Evolutionary conservation across 2,888 invertebrate species (phyloP).

Genomic region (Apodemia mormo): DNA sequence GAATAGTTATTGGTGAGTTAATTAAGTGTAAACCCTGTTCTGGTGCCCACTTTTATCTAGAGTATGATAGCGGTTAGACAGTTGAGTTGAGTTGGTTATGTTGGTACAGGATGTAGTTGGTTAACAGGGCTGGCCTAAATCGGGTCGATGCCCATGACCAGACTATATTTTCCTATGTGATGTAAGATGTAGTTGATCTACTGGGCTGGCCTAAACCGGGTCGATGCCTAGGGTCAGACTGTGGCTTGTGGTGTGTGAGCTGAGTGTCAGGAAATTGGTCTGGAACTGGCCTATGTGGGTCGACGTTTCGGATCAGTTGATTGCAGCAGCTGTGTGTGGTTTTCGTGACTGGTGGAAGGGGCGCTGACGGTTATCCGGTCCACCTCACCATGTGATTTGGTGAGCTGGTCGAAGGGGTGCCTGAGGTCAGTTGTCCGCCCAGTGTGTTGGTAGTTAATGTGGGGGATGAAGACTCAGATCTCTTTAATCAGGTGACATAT

Average conservation of each 20-base stretch:
- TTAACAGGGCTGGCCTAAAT: neutral
- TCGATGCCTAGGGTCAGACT: slow-evolving; percentile 17
- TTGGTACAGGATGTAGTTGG: neutral
- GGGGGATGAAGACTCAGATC: neutral
- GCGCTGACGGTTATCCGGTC: slow-evolving; percentile 23
- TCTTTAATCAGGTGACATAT: neutral
- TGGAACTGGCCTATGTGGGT: slow-evolving; percentile 19
- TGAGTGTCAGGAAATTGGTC: neutral
- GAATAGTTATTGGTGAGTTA: neutral
- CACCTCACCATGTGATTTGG: slow-evolving; percentile 14
- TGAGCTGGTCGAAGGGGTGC: slow-evolving; percentile 23
- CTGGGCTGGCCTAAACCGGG: slow-evolving; percentile 9
- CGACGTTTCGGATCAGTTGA: slow-evolving; percentile 19
- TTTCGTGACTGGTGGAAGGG: neutral
- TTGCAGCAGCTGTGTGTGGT: neutral
- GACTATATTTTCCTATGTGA: neutral
- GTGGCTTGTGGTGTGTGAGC: neutral
- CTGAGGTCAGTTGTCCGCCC: slow-evolving; percentile 18
- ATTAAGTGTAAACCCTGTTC: neutral
- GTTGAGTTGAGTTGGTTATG: neutral
- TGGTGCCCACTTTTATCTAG: neutral
- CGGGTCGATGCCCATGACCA: neutral
- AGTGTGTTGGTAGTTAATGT: neutral
- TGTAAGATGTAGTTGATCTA: neutral
- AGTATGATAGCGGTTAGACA: neutral